Percentiles rank a stretch among this genome's conserved stretches.
Conservation (phyloP, 2,797 vertebrate species). For the Falco cherrug region DNA sequence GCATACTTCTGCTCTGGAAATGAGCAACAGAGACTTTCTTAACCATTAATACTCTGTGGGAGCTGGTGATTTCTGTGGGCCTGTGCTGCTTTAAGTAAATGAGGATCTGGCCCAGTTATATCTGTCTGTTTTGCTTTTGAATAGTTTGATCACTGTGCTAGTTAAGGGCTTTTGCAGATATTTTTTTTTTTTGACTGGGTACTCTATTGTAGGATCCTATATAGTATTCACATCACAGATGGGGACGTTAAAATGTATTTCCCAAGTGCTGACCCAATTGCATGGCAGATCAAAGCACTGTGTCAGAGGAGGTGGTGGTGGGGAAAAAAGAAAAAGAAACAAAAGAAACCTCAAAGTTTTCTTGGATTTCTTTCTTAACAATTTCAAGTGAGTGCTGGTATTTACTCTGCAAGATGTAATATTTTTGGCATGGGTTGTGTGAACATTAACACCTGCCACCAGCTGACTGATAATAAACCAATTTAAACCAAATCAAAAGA, state of each 20-base stretch:
- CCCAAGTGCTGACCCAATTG: slow-evolving; percentile 64
- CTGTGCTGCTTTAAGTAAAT: background rate
- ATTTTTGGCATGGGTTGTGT: background rate
- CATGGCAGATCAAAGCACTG: slow-evolving; percentile 60
- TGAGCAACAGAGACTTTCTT: background rate
- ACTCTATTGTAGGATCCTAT: background rate
- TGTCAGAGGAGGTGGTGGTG: accelerated
- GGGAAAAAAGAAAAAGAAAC: background rate
- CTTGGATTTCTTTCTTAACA: slow-evolving; percentile 29
- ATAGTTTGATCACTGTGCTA: background rate
- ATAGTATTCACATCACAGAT: background rate
- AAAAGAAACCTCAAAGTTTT: background rate
- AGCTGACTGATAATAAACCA: background rate
- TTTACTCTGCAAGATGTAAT: background rate
- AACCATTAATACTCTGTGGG: background rate
- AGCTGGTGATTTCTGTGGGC: background rate
- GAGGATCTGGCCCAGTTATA: background rate
- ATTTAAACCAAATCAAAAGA: background rate
- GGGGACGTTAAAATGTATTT: slow-evolving; percentile 56
- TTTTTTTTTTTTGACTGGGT: background rate
- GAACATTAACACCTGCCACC: background rate
- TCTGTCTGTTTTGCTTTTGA: background rate
- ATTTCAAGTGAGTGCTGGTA: background rate
- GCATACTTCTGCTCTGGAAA: background rate
- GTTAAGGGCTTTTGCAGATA: background rate